Evolutionary conservation across 2,797 vertebrate genomes (phyloP), one percentile per base, ranked within the genome.

Genomic region (Lateolabrax maculatus): DNA sequence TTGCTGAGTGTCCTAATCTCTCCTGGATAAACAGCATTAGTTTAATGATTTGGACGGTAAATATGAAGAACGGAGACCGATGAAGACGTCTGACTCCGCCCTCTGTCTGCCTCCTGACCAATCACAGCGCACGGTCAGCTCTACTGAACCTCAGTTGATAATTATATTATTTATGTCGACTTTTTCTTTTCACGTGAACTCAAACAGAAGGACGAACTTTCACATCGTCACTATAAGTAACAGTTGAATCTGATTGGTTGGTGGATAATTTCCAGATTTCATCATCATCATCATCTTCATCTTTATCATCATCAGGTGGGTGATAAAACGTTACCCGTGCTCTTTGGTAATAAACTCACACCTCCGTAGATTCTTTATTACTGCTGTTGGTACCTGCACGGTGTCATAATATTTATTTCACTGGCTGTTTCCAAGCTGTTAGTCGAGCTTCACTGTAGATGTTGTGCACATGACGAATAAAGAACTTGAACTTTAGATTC

Each of bases 11-110:
- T 66, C 72, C 43, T 48, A 69, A 57, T 75, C 75, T 75, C 64
- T 55, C 46, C 71, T 68, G 70, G 46, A 74, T 48, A 78, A 84
- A 85, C 83, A 87, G 67, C 19, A 62, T 87, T 75, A 83, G 74
- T 64, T 75, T 34, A 75, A 70, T 73, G 34, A 83, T 83, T 64
- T 55, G 46, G 57, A 68, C 44, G 8, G 73, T 72, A 80, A 83
- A 84, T 44, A 73, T 61, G 51, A 57, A 39, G 25, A 55, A 46
- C 18, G 3, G 31, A 70, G 29, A 62, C 48, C 9, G 61, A 80
- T 77, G 60, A 64, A 66, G 9, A 51, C 9, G 2, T 43, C 19
- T 68, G 52, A 11, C 66, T 57, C 80, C 62, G 3, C 71, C 81
- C 31, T 7, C 21, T 37, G 6, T n/a, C 58, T 21, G 23, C 27